Conservation (phyloP, 2,113 vertebrate species). For the Poecile atricapillus region DNA sequence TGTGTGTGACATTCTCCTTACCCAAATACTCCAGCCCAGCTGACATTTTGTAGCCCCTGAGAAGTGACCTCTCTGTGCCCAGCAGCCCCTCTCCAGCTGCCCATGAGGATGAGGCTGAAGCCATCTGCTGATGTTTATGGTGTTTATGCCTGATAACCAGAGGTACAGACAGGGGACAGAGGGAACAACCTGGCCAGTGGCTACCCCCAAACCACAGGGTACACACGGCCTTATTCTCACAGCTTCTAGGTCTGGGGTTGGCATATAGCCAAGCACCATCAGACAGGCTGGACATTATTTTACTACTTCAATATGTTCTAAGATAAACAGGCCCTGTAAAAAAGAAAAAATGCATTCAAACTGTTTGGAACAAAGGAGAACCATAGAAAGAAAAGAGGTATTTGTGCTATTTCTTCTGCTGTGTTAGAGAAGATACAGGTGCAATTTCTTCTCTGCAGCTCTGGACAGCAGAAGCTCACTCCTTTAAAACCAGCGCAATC, state of each 20-base stretch:
- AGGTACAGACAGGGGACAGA: not conserved
- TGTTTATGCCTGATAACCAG: not conserved
- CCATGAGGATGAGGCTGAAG: not conserved
- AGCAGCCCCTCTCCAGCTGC: not conserved
- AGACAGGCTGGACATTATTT: not conserved
- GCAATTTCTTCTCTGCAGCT: not conserved
- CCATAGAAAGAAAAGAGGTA: not conserved
- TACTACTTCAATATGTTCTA: no score
- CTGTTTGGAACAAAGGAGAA: not conserved
- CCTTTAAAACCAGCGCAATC: not conserved
- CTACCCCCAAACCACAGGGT: not conserved
- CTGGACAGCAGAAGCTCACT: not conserved
- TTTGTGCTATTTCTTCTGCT: not conserved
- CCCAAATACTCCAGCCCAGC: not conserved
- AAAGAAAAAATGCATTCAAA: not conserved
- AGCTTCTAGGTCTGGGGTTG: not conserved
- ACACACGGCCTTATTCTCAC: not conserved
- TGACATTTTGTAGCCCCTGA: no score
- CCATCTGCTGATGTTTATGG: not conserved
- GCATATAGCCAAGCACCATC: not conserved
- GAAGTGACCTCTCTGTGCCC: not conserved
- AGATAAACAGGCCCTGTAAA: not conserved
- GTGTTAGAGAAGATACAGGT: not conserved
- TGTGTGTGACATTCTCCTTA: not conserved
- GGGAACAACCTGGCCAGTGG: fast-evolving